Percentiles rank a stretch among this genome's conserved stretches.
Conservation (phyloP, 2,888 invertebrate species). For the Spodoptera exigua region DNA sequence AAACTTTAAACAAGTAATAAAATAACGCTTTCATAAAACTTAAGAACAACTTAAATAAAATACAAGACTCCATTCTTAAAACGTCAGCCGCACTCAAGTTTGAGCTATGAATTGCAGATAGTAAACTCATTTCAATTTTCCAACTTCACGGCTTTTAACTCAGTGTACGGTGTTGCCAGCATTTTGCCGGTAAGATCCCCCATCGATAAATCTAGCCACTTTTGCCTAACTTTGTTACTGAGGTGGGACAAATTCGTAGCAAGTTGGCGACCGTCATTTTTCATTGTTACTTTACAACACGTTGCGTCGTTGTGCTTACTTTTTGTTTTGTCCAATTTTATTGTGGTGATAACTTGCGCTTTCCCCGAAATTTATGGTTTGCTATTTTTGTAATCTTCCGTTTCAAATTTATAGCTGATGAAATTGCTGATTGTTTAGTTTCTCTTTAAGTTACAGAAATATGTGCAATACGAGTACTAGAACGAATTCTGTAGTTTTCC, state of each 20-base stretch:
- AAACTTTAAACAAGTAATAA: neutral
- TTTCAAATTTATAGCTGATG: conserved; percentile 51
- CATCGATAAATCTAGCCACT: conserved; percentile 66
- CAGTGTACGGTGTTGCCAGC: conserved; percentile 50
- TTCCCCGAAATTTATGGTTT: conserved; percentile 56
- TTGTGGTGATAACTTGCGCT: conserved; percentile 55
- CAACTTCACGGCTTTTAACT: conserved; percentile 55
- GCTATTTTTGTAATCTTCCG: conserved; percentile 54
- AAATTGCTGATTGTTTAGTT: conserved; percentile 24
- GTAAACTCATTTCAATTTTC: conserved; percentile 60
- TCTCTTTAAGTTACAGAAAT: conserved; percentile 12
- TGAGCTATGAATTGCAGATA: conserved; percentile 54
- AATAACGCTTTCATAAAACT: conserved; percentile 12
- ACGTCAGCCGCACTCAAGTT: conserved; percentile 39
- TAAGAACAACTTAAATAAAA: conserved; percentile 44
- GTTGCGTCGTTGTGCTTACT: conserved; percentile 56
- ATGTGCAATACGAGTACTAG: conserved; percentile 7
- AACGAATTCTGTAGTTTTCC: too few relatives aligned
- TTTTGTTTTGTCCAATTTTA: conserved; percentile 62
- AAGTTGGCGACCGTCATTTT: conserved; percentile 61
- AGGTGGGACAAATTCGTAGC: conserved; percentile 64
- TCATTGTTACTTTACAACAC: conserved; percentile 66
- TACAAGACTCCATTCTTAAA: conserved; percentile 34
- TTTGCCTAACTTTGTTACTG: conserved; percentile 64
- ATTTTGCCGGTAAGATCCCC: conserved; percentile 55